A percentile compares a stretch with the other conserved stretches of the same genome.
phyloP scores from a whole-genome alignment of 2,888 invertebrate genomes.

The Drosophila parthenogenetica region DNA sequence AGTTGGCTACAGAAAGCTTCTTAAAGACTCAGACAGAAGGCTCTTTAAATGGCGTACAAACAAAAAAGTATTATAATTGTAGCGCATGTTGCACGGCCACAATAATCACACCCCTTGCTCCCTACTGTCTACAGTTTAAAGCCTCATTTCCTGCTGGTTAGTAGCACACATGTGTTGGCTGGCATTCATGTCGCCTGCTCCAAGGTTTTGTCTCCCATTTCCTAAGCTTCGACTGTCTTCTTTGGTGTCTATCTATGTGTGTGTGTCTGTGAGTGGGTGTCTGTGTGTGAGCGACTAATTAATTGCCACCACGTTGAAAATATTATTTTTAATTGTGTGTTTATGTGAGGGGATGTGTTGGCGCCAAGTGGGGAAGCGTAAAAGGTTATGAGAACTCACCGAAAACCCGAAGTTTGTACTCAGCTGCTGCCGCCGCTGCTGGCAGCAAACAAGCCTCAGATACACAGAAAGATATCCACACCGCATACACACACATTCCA shows the following conservation, averaged over 20 bases:
- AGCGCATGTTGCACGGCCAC: conserved; percentile 21
- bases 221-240: conserved; percentile 1
- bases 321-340: conserved; percentile 83
- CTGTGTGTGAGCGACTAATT: conserved; percentile 71
- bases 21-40: conserved; percentile 20
- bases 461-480: conserved; percentile 38
- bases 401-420: conserved; percentile 31
- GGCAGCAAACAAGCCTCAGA: conserved; percentile 52
- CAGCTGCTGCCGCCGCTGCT: conserved; percentile 35
- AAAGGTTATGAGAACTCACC: conserved; percentile 21
- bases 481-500: conserved; percentile 14
- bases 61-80: conserved; percentile 12
- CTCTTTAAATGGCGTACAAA: background rate
- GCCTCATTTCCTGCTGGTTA: conserved; percentile 4
- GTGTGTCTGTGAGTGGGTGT: conserved; percentile 17
- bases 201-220: conserved; percentile 23
- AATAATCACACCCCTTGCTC: conserved; percentile 26
- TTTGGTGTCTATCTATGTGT: conserved; percentile 11
- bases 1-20: background rate
- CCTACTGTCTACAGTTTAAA: background rate
- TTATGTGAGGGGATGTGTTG: conserved; percentile 60
- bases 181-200: conserved; percentile 8
- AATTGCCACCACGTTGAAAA: conserved; percentile 82
- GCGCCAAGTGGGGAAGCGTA: conserved; percentile 10
- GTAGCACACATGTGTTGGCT: conserved; percentile 41